Conservation (phyloP, 2,113 vertebrate genomes). For the Gymnobelideus leadbeateri region DNA sequence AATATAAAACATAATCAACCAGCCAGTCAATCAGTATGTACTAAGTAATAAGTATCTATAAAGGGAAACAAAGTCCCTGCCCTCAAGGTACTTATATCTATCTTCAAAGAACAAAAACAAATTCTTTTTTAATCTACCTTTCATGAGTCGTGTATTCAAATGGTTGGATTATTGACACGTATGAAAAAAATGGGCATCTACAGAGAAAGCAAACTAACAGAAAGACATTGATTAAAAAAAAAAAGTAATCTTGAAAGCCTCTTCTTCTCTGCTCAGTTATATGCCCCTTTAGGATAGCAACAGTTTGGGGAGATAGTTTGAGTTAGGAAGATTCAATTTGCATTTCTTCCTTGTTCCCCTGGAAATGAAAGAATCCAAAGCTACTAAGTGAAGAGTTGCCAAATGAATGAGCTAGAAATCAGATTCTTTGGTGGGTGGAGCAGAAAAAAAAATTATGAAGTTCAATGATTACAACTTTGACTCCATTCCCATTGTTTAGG, state of each 20-base stretch:
- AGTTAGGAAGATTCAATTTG: background rate
- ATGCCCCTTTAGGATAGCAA: background rate
- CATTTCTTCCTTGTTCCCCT: background rate
- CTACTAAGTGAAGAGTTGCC: background rate
- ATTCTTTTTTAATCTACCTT: slow-evolving; percentile 59
- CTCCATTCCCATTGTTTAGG: background rate
- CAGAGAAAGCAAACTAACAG: background rate
- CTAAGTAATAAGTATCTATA: too few species aligned
- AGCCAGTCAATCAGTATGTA: too few species aligned
- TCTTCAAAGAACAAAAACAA: slow-evolving; percentile 40
- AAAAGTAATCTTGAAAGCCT: slow-evolving; percentile 31
- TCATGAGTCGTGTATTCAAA: slow-evolving; percentile 4
- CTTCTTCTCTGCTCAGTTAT: background rate
- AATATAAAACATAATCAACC: background rate
- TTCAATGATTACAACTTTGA: background rate
- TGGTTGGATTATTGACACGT: too few species aligned
- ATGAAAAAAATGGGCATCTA: background rate
- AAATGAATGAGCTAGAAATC: background rate
- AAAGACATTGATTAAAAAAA: background rate
- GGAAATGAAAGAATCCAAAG: background rate
- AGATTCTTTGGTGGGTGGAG: background rate
- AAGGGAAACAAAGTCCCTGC: too few species aligned
- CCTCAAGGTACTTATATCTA: too few species aligned
- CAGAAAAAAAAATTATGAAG: background rate
- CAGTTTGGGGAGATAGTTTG: background rate